Base-by-base conservation (phyloP, 2,888 invertebrate genomes). In the Neria commutata region DNA sequence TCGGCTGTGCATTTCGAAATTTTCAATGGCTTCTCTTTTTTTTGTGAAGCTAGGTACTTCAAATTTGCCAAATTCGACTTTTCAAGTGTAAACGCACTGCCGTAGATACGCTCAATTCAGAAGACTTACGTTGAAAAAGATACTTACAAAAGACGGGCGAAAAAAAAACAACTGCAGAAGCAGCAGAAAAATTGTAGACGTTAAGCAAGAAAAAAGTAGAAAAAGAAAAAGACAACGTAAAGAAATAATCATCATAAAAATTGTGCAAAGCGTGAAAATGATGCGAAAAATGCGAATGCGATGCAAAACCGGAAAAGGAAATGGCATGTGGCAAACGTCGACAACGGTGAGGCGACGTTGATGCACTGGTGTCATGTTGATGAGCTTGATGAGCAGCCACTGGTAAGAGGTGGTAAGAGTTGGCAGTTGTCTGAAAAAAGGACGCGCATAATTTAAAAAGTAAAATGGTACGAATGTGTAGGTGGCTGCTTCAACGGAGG, bases 271-370 rank as follows among this genome's bases (percentile, higher is more conserved):
- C 50, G 55, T 40, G 29, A 59, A 51, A 55, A 52, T 50, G 5
- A 47, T 29, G 24, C 25, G 34, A 59, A 62, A 63, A 61, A 63
- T 62, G 61, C 64, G 61, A 63, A 63, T 62, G 58, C 54, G 58
- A 58, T 25, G 23, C 51, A 37, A 34, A 57, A 62, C 58, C 33
- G 63, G 63, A 63, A 61, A 63, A 63, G 33, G 58, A 58, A 63
- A 63, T 60, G 60, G 42, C 42, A 42, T 19, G 42, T 42, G 42
- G 42, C 42, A 42, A 19, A 42, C 40, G 48, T 25, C 8, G 40
- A 37, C 11, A 37, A 21, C 34, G 52, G 42, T 49, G 49, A 49
- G n/a, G 52, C 11, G 21, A 29, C 51, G 56, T 50, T n/a, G n/a
- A n/a, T n/a, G n/a, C n/a, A n/a, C n/a, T n/a, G n/a, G n/a, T n/a